A percentile compares a stretch with the other conserved stretches of the same genome.
phyloP scores from a whole-genome alignment of 2,888 invertebrate species.

The Acleris emargana region DNA sequence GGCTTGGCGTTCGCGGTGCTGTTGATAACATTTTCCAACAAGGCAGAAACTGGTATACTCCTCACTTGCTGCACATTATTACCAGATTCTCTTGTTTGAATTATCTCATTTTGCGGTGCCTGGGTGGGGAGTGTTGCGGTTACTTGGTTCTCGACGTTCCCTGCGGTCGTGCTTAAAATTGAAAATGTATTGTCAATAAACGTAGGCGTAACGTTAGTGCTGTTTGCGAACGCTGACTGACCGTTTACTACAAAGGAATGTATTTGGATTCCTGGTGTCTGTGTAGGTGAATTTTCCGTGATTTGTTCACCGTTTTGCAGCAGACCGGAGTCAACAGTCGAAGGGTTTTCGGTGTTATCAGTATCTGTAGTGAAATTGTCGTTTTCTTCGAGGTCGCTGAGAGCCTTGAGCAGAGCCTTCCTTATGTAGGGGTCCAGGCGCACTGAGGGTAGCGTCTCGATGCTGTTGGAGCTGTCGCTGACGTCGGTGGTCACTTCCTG shows the following conservation, averaged over 20 bases:
- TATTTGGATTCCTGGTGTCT: constrained; percentile 72
- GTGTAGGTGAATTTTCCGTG: constrained; percentile 53
- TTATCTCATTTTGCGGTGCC: constrained; percentile 70
- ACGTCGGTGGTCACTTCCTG: constrained; percentile 62
- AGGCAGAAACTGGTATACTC: constrained; percentile 62
- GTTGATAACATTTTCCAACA: constrained; percentile 47
- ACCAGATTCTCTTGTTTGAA: constrained; percentile 67
- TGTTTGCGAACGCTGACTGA: constrained; percentile 69
- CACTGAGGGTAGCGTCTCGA: constrained; percentile 80
- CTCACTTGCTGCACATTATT: constrained; percentile 69
- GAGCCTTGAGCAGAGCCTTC: constrained; percentile 89
- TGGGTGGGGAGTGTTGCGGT: constrained; percentile 68
- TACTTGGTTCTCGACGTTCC: constrained; percentile 76
- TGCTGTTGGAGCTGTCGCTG: constrained; percentile 70
- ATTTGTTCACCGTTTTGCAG: constrained; percentile 65
- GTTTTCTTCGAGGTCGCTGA: constrained; percentile 89
- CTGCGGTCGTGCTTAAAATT: constrained; percentile 71
- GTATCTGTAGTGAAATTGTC: constrained; percentile 71
- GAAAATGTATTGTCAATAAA: constrained; percentile 70
- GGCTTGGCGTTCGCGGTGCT: constrained; percentile 45
- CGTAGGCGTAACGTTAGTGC: constrained; percentile 60
- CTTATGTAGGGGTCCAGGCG: constrained; percentile 89
- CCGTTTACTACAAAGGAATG: constrained; percentile 83
- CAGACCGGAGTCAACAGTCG: constrained; percentile 66
- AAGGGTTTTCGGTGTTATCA: constrained; percentile 59